Percentiles rank a stretch among this genome's conserved stretches.
These are phyloP conservation scores for Xyrichtys novacula DNA, from an alignment of 2,797 vertebrate species.

Conservation along the genomic window DNA sequence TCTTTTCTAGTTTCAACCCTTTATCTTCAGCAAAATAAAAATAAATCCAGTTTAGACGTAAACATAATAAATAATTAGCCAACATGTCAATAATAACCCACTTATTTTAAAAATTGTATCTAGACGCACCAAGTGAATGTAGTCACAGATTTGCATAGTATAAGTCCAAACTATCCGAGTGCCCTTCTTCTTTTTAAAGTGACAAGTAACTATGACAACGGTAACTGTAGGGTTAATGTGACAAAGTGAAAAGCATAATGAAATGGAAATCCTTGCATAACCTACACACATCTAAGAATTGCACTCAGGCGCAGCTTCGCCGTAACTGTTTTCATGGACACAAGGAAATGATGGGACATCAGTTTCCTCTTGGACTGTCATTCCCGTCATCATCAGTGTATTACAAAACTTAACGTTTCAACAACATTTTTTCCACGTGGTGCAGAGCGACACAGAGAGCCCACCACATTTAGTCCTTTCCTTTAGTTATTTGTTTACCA, in stretches of 20 bases:
- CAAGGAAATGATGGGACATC: too few relatives aligned
- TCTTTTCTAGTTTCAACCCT: too few relatives aligned
- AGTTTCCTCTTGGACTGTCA: conserved; percentile 34
- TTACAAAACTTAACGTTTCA: conserved; percentile 6
- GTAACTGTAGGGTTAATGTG: background rate
- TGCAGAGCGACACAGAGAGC: background rate
- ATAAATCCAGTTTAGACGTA: too few relatives aligned
- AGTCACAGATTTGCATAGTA: background rate
- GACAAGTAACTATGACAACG: background rate
- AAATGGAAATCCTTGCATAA: background rate
- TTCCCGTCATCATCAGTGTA: background rate
- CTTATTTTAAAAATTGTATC: too few relatives aligned
- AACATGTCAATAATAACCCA: too few relatives aligned
- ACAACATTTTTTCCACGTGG: conserved; percentile 12
- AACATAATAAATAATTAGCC: too few relatives aligned
- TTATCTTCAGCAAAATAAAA: too few relatives aligned
- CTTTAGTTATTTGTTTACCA: too few relatives aligned
- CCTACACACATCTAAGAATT: background rate
- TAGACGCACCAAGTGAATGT: too few relatives aligned
- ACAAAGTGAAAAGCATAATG: background rate
- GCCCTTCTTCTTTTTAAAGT: background rate
- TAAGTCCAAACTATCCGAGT: too few relatives aligned
- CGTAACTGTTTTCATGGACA: too few relatives aligned
- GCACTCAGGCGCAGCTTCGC: background rate
- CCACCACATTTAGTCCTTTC: conserved; percentile 5